These are phyloP conservation scores for Tapera naevia DNA, from an alignment of 2,797 vertebrate genomes.

Conservation along the genomic window DNA sequence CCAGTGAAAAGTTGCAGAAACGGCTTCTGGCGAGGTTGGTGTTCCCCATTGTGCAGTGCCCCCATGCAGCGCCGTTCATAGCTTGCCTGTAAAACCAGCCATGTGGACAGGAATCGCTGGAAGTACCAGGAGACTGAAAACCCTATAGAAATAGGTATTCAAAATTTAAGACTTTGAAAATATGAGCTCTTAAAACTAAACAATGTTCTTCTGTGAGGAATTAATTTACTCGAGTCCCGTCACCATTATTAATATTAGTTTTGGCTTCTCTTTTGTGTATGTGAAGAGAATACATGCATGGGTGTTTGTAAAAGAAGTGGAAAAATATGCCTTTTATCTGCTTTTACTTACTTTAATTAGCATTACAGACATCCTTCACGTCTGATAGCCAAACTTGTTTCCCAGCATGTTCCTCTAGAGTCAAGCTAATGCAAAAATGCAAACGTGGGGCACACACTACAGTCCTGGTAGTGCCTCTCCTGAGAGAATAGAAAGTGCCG, in stretches of 20 bases:
- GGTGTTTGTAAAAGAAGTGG: neutral
- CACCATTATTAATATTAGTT: constrained; percentile 42
- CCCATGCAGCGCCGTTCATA: constrained; percentile 53
- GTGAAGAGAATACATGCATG: neutral
- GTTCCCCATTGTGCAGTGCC: constrained; percentile 64
- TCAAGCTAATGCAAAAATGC: neutral
- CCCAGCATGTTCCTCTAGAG: neutral
- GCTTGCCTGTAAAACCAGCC: constrained; percentile 55
- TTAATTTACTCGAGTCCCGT: constrained; percentile 26
- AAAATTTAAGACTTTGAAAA: constrained; percentile 60
- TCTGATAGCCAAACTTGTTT: constrained; percentile 12
- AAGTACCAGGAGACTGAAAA: constrained; percentile 52
- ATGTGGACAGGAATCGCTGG: constrained; percentile 54
- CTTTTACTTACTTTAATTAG: constrained; percentile 17
- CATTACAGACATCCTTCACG: neutral
- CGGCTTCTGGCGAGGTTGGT: constrained; percentile 56
- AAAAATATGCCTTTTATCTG: neutral
- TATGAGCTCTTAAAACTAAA: constrained; percentile 66
- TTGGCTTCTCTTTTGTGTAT: constrained; percentile 15
- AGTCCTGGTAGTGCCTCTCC: neutral
- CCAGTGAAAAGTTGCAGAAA: constrained; percentile 57
- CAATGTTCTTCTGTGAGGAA: constrained; percentile 64
- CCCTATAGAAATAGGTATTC: constrained; percentile 47
- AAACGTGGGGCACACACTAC: neutral
- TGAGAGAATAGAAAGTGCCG: neutral